phyloP scores from a whole-genome alignment of 2,113 vertebrate genomes.

The Syrmaticus mikado region DNA sequence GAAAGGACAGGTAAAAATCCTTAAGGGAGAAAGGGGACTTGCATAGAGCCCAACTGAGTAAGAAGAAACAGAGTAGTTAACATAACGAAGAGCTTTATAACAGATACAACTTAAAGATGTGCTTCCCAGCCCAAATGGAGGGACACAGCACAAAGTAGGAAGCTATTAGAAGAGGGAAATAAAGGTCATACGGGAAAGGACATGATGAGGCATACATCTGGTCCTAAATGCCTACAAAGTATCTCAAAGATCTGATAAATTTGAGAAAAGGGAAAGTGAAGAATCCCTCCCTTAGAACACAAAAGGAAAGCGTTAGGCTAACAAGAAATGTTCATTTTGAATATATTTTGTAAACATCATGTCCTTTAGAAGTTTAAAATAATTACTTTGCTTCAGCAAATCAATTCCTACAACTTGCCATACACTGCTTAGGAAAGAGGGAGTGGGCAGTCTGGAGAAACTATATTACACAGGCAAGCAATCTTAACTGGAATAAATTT shows the following conservation, averaged over 20 bases:
- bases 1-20: background rate
- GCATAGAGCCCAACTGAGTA: background rate
- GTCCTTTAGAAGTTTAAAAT: background rate
- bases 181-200: background rate
- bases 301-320: background rate
- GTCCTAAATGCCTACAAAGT: background rate
- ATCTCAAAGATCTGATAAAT: background rate
- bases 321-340: background rate
- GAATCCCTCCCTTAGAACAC: background rate
- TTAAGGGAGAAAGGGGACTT: background rate
- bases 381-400: background rate
- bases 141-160: background rate
- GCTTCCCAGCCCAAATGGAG: background rate
- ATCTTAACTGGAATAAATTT: background rate
- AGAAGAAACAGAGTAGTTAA: background rate
- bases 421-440: background rate
- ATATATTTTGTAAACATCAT: background rate
- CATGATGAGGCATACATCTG: background rate
- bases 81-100: background rate
- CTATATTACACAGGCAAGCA: background rate
- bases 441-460: background rate
- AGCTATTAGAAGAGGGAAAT: background rate
- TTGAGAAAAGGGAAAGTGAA: background rate
- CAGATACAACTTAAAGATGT: background rate
- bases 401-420: background rate